Evolutionary conservation across 2,888 invertebrate species (phyloP), one percentile per base, ranked within the genome.

Genomic region (Teleogryllus oceanicus): DNA sequence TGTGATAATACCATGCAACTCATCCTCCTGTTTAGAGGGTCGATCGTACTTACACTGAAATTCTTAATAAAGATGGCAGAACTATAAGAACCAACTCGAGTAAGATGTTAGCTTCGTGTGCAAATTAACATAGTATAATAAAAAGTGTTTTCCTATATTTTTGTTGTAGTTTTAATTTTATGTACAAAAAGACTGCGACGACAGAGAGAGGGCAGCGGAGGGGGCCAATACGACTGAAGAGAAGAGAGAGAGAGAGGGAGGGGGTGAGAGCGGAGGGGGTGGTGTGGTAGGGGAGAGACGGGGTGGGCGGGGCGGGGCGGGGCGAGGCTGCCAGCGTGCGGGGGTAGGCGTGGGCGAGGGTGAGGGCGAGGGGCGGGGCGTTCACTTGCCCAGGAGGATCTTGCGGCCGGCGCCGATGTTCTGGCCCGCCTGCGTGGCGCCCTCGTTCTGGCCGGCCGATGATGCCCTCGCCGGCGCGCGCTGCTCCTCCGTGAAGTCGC

Each of bases 401-500:
- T 96, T 96, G 86, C 96, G 94, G 84, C 94, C 92, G 83, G 96
- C 96, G 83, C 97, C 97, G 81, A 97, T 90, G 88, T 94, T 97
- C 87, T 92, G 92, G 50, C 98, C 98, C 50, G 96, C 92, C 88
- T 97, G 97, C 82, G 94, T 93, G 84, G 97, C 97, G 76, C 97
- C 98, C 89, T 97, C 96, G 92, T 98, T 98, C 87, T 93, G 93
- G 81, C 98, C 98, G 84, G 96, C 97, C 97, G 85, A 98, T 94
- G 85, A 96, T 90, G 83, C 93, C 92, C 88, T 98, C 92, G 49
- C 97, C 97, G 83, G 96, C 96, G 84, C 92, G 92, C 85, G 86
- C 86, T 95, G 94, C 86, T 97, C 98, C 0, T 97, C 97, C 37
- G 93, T 92, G 91, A 98, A 98, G 62, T 98, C 95, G 83, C 97